phyloP scores from a whole-genome alignment of 2,113 vertebrate genomes.

The Isichthys henryi region DNA sequence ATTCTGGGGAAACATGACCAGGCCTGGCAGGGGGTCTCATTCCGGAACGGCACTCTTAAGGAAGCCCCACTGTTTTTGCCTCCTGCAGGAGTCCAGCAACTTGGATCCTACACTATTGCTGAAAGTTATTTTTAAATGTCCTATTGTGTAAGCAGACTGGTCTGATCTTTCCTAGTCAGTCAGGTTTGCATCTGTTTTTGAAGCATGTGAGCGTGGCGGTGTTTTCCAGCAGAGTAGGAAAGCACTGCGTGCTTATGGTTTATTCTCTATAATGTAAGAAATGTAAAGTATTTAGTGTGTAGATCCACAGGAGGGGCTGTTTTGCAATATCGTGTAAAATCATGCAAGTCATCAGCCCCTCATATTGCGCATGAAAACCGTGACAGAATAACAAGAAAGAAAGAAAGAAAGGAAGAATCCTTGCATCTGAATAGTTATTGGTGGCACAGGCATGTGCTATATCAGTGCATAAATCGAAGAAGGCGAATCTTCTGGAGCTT shows the following conservation, averaged over 20 bases:
- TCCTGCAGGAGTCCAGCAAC: background rate
- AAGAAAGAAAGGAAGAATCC: background rate
- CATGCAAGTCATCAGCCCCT: background rate
- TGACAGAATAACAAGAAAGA: background rate
- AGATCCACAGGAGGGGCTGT: background rate
- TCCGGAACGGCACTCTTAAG: background rate
- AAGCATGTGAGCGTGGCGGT: background rate
- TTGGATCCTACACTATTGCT: background rate
- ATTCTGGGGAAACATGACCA: background rate
- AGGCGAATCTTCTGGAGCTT: background rate
- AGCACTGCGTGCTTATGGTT: background rate
- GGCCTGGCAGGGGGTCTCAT: background rate
- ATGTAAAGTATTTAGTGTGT: background rate
- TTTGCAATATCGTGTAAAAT: background rate
- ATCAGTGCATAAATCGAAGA: background rate
- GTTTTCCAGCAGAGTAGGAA: background rate
- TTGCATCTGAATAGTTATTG: background rate
- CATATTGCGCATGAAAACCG: background rate
- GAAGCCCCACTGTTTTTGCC: background rate
- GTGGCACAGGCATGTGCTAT: background rate
- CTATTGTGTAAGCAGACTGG: background rate
- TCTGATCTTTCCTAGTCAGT: background rate
- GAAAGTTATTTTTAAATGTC: background rate
- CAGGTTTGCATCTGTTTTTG: background rate
- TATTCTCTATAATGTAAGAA: background rate